phyloP scores from a whole-genome alignment of 2,113 vertebrate species.

The Oryzias woworae region DNA sequence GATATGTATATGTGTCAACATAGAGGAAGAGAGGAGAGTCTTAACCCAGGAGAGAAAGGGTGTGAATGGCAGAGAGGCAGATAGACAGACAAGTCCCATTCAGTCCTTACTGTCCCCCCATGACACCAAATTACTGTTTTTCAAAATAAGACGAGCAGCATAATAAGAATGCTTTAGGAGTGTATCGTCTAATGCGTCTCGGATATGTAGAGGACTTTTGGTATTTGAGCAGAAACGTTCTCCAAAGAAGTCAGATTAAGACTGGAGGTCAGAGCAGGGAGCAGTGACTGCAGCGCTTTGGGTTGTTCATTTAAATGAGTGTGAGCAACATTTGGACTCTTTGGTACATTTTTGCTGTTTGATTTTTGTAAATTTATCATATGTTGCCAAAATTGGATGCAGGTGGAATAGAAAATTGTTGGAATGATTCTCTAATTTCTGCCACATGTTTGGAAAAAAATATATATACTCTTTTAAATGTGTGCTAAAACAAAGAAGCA shows the following conservation, averaged over 20 bases:
- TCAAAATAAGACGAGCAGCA: constrained; percentile 62
- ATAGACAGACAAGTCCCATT: constrained; percentile 67
- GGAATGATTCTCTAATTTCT: too few relatives aligned
- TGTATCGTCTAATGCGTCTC: constrained; percentile 40
- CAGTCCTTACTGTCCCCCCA: constrained; percentile 55
- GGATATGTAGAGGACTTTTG: constrained; percentile 19
- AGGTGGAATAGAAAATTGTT: too few relatives aligned
- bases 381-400: too few relatives aligned
- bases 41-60: constrained; percentile 62
- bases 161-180: constrained; percentile 52
- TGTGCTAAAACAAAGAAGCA: too few relatives aligned
- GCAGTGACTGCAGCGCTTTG: background rate
- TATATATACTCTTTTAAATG: too few relatives aligned
- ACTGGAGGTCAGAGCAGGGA: constrained; percentile 34
- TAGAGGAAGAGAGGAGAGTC: constrained; percentile 53
- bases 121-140: constrained; percentile 75
- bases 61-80: constrained; percentile 56
- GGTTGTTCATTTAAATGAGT: constrained; percentile 18
- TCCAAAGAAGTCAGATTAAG: constrained; percentile 34
- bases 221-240: constrained; percentile 34
- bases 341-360: background rate
- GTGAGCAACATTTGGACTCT: background rate
- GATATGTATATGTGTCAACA: constrained; percentile 79
- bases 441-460: too few relatives aligned
- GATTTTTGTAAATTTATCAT: background rate